Evolutionary conservation across 2,797 vertebrate genomes (phyloP).

Genomic region (Enteromius unitaeniatus): DNA sequence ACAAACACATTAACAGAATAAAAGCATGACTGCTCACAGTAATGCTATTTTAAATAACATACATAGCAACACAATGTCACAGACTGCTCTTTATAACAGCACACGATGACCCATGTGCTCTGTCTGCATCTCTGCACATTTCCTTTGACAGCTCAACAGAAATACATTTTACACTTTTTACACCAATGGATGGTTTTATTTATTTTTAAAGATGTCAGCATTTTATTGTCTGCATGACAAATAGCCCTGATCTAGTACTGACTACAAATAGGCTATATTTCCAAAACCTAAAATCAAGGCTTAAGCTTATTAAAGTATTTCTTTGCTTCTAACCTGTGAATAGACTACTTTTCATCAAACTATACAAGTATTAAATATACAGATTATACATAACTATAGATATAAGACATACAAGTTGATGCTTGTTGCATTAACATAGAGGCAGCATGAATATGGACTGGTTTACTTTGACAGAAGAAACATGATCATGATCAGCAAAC

Average conservation of each 20-base stretch:
- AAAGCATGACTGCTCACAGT: background rate
- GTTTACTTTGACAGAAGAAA: background rate
- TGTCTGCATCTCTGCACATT: background rate
- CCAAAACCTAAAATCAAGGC: background rate
- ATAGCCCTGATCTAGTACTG: background rate
- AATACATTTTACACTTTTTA: background rate
- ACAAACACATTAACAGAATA: background rate
- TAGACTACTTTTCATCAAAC: background rate
- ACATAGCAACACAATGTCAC: constrained; percentile 27
- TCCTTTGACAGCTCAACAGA: background rate
- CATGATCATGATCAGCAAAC: background rate
- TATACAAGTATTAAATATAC: background rate
- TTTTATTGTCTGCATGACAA: no score
- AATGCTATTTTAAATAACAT: background rate
- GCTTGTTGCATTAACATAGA: background rate
- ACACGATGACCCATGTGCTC: background rate
- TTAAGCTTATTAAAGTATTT: background rate
- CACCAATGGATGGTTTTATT: no score
- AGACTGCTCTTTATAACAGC: background rate
- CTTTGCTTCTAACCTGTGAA: background rate
- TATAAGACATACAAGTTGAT: background rate
- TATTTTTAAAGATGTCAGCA: no score
- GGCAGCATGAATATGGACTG: background rate
- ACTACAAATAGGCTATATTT: background rate
- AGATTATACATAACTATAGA: background rate